phyloP scores from a whole-genome alignment of 2,888 invertebrate genomes.

The Sycophila texana region DNA sequence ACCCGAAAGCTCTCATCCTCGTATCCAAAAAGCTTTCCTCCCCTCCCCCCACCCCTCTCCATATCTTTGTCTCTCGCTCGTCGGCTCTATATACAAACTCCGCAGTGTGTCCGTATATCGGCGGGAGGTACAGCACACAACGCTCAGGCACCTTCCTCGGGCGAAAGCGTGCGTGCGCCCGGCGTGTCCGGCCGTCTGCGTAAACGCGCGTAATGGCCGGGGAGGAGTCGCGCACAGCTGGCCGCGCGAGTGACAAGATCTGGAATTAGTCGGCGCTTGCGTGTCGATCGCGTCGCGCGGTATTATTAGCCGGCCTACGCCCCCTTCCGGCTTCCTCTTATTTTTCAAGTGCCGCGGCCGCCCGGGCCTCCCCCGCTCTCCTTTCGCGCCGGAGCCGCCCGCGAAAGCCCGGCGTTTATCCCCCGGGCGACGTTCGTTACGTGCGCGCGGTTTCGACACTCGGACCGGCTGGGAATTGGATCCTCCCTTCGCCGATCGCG shows the following conservation, averaged over 20 bases:
- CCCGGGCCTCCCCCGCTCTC: constrained; percentile 13
- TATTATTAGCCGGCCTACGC: constrained; percentile 67
- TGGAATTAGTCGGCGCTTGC: constrained; percentile 73
- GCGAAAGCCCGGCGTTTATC: constrained; percentile 6
- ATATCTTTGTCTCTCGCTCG: no score
- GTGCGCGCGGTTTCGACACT: no score
- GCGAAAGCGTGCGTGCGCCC: not conserved
- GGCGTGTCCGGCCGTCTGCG: constrained; percentile 22
- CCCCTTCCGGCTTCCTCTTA: constrained; percentile 74
- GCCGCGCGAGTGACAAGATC: constrained; percentile 73
- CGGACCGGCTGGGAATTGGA: no score
- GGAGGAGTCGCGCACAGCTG: constrained; percentile 64
- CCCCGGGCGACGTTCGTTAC: no score
- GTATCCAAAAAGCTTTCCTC: no score
- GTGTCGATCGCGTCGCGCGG: constrained; percentile 75
- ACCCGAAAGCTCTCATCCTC: no score
- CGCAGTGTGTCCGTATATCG: no score
- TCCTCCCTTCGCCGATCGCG: no score
- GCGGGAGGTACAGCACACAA: no score
- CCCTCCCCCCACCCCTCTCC: no score
- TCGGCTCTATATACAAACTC: no score
- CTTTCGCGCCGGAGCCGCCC: constrained; percentile 11
- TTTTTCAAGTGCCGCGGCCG: constrained; percentile 67
- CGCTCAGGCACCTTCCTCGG: no score
- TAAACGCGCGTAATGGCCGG: constrained; percentile 70